These are phyloP conservation scores for Polydrusus pterygomalis DNA, from an alignment of 2,888 invertebrate species.

Conservation along the genomic window DNA sequence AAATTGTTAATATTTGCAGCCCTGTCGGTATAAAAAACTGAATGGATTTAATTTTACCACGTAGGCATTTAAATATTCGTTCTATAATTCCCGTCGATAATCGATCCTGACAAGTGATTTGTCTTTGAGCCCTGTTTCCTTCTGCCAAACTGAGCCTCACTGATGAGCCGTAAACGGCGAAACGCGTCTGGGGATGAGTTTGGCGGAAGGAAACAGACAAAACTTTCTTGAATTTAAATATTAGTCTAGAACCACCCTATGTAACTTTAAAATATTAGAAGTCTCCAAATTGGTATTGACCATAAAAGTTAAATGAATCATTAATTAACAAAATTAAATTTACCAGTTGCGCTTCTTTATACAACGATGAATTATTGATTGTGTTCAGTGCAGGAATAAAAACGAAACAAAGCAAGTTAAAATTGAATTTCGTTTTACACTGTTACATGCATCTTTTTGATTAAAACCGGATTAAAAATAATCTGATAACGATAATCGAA, in stretches of 20 bases:
- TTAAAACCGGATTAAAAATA: conserved; percentile 28
- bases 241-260: neutral
- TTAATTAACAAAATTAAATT: conserved; percentile 16
- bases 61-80: no score
- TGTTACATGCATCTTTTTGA: conserved; percentile 14
- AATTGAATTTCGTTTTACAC: conserved; percentile 28
- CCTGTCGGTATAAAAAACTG: no score
- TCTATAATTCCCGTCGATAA: no score
- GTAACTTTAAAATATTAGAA: neutral
- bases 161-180: no score
- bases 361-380: conserved; percentile 17
- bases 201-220: no score
- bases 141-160: no score
- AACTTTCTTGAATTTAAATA: no score
- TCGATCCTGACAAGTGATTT: no score
- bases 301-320: neutral
- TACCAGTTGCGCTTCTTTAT: neutral
- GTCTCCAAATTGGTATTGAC: conserved; percentile 2
- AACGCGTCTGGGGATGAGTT: no score
- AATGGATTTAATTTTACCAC: no score
- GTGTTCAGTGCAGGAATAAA: neutral
- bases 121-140: no score
- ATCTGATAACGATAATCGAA: conserved; percentile 3
- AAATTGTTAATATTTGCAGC: no score
- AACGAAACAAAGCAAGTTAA: conserved; percentile 14